Base-by-base conservation (phyloP, 2,888 invertebrate genomes). In the Calephelis perditalis region DNA sequence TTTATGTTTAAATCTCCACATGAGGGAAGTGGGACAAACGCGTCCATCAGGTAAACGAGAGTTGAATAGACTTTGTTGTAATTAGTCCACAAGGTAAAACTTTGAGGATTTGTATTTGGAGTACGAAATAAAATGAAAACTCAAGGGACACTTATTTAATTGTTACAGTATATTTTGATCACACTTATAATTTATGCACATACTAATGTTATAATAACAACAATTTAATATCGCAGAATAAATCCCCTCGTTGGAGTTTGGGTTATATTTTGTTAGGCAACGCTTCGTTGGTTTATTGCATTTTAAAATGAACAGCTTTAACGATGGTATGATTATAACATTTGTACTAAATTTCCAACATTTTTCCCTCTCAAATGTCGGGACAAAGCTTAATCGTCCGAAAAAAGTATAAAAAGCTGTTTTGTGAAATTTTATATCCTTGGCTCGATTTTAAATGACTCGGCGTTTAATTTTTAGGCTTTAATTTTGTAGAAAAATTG, bases 11-110 rank as follows among this genome's bases (percentile, higher is more conserved):
- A 26, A 26, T 49, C 5, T 49, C 49, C 49, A 26, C 9, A n/a
- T 26, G 49, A 49, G 26, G 5, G 26, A 26, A 26, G 26, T 26
- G 10, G 15, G 47, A 49, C 75, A 75, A 81, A 78, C 71, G 71
- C 74, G 77, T 73, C 76, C 77, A 75, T 79, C 79, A 79, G 77
- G 82, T 77, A 75, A 69, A 71, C 64, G 70, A 69, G 82, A 84
- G 78, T 85, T 84, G 83, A 82, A 82, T 84, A 84, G 84, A 83
- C 81, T 85, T 86, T 83, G 84, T 82, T 82, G 79, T 85, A 86
- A 87, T 86, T 86, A 85, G 77, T 71, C 83, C 77, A 72, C 63
- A 62, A 80, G 76, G 84, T 64, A 63, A 72, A 79, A 81, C 79
- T 82, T 77, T 67, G 73, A 73, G 75, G 73, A 72, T 68, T 67